Evolutionary conservation across 2,797 vertebrate species (phyloP).

Genomic region (Apogon talboti): DNA sequence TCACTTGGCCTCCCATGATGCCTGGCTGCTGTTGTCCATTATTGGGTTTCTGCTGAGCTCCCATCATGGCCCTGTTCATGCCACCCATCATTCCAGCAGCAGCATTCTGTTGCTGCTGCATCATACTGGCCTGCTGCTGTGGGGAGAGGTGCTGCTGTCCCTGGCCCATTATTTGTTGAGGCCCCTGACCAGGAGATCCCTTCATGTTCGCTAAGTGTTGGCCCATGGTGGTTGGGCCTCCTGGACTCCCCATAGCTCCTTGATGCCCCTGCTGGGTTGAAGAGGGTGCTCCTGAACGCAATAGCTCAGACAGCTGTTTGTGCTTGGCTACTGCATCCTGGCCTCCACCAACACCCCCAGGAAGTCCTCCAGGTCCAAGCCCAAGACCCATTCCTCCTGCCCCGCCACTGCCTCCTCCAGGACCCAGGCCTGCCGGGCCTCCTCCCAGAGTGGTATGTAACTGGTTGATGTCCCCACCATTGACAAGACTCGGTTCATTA

Average conservation of each 20-base stretch:
- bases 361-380: conserved; percentile 76
- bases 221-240: conserved; percentile 78
- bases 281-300: conserved; percentile 84
- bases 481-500: conserved; percentile 91
- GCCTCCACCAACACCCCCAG: conserved; percentile 63
- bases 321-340: conserved; percentile 99
- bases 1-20: conserved; percentile 95
- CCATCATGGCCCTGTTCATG: conserved; percentile 93
- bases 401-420: conserved; percentile 71
- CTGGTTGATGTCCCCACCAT: conserved; percentile 94
- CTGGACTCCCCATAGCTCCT: conserved; percentile 78
- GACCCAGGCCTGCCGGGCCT: conserved; percentile 70
- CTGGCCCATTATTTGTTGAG: conserved; percentile 89
- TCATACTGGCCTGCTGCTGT: conserved; percentile 83
- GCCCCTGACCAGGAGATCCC: conserved; percentile 88
- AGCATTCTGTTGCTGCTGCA: conserved; percentile 83
- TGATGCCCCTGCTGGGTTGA: conserved; percentile 85
- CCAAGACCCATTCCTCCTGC: conserved; percentile 75
- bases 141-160: conserved; percentile 83
- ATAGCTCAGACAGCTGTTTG: conserved; percentile 97
- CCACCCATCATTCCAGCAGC: conserved; percentile 89
- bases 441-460: conserved; percentile 90
- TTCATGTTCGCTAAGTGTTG: conserved; percentile 94
- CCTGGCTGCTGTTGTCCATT: conserved; percentile 87
- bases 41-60: conserved; percentile 89